phyloP scores from a whole-genome alignment of 1,140 invertebrate genomes.

The Chironomus tepperi region DNA sequence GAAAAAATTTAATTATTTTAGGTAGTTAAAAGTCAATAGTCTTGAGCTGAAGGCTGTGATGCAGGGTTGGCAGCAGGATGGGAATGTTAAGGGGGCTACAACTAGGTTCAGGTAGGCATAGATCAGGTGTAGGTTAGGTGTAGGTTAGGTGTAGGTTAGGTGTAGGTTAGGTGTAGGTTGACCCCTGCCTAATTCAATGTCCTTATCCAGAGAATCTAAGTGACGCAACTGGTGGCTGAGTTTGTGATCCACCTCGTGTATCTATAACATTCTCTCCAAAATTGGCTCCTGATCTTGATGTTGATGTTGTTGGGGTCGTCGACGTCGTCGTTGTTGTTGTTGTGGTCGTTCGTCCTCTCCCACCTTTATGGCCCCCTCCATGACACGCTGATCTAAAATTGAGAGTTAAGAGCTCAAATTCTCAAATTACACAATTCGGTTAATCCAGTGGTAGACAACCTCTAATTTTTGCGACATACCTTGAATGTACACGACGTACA shows the following conservation, averaged over 20 bases:
- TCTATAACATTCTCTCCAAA: background rate
- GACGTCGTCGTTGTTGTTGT: background rate
- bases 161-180: too few species aligned
- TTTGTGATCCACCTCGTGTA: background rate
- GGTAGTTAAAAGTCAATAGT: too few species aligned
- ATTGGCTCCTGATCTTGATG: background rate
- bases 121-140: too few species aligned
- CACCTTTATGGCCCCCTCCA: background rate
- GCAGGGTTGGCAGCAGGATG: too few species aligned
- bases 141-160: too few species aligned
- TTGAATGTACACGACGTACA: too few species aligned
- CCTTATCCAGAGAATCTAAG: background rate
- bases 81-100: background rate
- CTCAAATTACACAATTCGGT: too few species aligned
- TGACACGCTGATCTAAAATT: background rate
- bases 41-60: too few species aligned
- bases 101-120: background rate
- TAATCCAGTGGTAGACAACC: too few species aligned
- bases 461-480: too few species aligned
- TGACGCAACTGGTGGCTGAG: background rate
- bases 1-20: too few species aligned
- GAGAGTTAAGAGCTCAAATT: background rate
- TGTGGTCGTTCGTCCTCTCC: background rate
- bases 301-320: background rate
- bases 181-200: too few species aligned